Evolutionary conservation across 2,797 vertebrate species (phyloP).

Genomic region (Centropyge bicolor): DNA sequence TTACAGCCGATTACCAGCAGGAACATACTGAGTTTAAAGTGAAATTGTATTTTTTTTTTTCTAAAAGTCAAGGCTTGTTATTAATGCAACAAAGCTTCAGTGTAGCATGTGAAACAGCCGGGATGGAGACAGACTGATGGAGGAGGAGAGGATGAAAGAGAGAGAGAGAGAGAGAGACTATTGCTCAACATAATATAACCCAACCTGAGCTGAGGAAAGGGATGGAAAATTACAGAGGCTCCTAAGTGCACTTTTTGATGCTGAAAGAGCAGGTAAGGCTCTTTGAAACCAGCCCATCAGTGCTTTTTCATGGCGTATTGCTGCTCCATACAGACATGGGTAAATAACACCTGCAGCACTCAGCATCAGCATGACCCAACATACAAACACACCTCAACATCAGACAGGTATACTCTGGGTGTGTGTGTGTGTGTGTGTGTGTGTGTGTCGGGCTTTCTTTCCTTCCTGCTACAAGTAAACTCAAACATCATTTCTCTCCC

Average conservation of each 20-base stretch:
- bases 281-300: constrained; percentile 76
- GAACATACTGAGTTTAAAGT: constrained; percentile 22
- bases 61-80: constrained; percentile 38
- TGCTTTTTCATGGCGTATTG: constrained; percentile 51
- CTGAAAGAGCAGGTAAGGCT: constrained; percentile 72
- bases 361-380: constrained; percentile 56
- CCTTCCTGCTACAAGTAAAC: constrained; percentile 40
- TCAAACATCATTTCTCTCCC: constrained; percentile 15
- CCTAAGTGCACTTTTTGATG: constrained; percentile 78
- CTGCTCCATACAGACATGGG: constrained; percentile 44
- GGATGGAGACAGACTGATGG: constrained; percentile 27
- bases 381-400: constrained; percentile 63
- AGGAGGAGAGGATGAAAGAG: constrained; percentile 62
- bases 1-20: neutral
- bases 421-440: constrained; percentile 6
- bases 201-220: constrained; percentile 57
- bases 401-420: constrained; percentile 27
- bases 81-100: constrained; percentile 51
- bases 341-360: constrained; percentile 78
- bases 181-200: constrained; percentile 69
- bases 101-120: constrained; percentile 32
- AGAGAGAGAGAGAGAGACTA: constrained; percentile 16
- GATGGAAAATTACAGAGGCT: constrained; percentile 71
- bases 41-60: constrained; percentile 16
- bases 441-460: constrained; percentile 23